Percentiles rank a stretch among this genome's conserved stretches.
Conservation (phyloP, 2,888 invertebrate genomes). For the Drosophila prostipennis region DNA sequence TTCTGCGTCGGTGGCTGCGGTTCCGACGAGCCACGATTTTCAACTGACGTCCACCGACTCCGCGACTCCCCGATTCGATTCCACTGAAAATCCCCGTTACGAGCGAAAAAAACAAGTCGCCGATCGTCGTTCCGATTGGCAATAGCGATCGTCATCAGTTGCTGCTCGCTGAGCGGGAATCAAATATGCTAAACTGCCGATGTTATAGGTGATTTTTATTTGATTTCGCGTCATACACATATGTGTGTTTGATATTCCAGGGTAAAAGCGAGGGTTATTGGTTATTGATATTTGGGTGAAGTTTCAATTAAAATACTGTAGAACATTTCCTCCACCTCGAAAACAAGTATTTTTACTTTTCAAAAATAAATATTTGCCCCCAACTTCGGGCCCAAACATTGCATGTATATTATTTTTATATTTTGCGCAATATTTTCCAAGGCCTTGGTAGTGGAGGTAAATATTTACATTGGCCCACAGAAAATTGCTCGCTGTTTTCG, state of each 20-base stretch:
- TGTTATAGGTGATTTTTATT: slow-evolving; percentile 48
- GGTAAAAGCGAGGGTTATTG: slow-evolving; percentile 7
- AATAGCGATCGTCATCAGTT: slow-evolving; percentile 39
- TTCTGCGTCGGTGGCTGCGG: slow-evolving; percentile 48
- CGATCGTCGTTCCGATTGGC: slow-evolving; percentile 34
- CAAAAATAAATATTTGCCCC: slow-evolving; percentile 13
- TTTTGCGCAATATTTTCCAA: slow-evolving; percentile 17
- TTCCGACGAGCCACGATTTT: slow-evolving; percentile 65
- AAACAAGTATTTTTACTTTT: slow-evolving; percentile 3
- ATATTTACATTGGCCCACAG: slow-evolving; percentile 18
- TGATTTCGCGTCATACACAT: slow-evolving; percentile 32
- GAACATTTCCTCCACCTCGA: too few species aligned
- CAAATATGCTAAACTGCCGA: slow-evolving; percentile 59
- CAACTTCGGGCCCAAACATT: not conserved
- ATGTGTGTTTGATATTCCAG: not conserved
- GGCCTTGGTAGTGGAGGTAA: slow-evolving; percentile 18
- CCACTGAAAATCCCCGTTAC: slow-evolving; percentile 35
- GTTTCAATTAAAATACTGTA: not conserved
- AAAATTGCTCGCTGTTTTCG: not conserved
- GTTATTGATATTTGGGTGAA: not conserved
- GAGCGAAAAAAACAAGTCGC: slow-evolving; percentile 33
- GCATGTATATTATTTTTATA: slow-evolving; percentile 1
- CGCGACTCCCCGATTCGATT: slow-evolving; percentile 20
- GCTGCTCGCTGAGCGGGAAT: slow-evolving; percentile 23
- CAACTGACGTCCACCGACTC: slow-evolving; percentile 51